Base-by-base conservation (phyloP, 2,797 vertebrate species). In the Falco biarmicus region DNA sequence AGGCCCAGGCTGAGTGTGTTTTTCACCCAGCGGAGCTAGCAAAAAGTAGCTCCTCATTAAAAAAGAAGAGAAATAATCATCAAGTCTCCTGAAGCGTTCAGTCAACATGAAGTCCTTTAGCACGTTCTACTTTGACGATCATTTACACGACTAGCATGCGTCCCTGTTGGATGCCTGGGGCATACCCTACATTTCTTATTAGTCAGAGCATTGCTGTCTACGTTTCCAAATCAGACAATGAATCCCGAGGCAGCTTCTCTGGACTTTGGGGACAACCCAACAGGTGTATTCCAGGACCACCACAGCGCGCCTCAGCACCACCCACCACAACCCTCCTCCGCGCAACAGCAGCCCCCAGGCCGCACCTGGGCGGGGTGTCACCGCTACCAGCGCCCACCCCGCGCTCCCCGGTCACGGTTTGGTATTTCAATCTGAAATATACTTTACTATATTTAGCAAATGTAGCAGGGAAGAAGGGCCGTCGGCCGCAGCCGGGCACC, bases 331-430 rank as follows among this genome's bases (percentile, higher is more conserved):
- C 5, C 3, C 20, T 6, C 2, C 34, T 8, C 6, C 2, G 37
- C 5, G 6, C 28, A 4, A 7, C 43, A 11, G 8, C 47, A 15
- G 1, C 45, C 1, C 21, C 13, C 39, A 17, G 29, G 57, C 48
- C 32, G 1, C 0, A 13, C 32, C 68, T 12, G 25, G 2, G 1
- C 4, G 0, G 0, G 1, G 31, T 2, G 4, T 6, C 47, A 25
- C 47, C 1, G 39, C 28, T 2, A 13, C 15, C 47, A 10, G 14
- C 1, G 54, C 45, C 61, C 2, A 5, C 41, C 37, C 19, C 34
- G 0, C 2, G 6, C n/a, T 31, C 45, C 32, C 31, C 47, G 10
- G 34, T 9, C 16, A 1, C 3, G 10, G 2, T 20, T 32, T 17
- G 10, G 3, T 6, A n/a, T 26, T 53, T 32, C 19, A 37, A 69